Evolutionary conservation across 2,113 vertebrate genomes (phyloP).

Genomic region (Sisor rabdophorus): DNA sequence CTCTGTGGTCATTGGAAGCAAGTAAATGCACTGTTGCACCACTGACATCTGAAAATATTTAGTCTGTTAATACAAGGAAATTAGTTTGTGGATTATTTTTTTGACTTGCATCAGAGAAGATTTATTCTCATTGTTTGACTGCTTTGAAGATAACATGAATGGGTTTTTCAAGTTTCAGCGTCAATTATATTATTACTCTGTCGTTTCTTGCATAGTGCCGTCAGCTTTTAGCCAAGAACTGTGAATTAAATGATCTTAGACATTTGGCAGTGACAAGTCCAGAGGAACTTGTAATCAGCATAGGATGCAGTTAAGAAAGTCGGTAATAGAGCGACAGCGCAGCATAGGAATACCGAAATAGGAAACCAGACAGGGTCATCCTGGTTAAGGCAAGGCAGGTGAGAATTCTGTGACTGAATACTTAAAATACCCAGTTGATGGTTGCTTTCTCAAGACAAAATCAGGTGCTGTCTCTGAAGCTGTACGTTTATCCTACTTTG

Average conservation of each 20-base stretch:
- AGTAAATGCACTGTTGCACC: constrained; percentile 35
- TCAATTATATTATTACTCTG: not conserved
- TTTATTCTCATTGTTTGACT: not conserved
- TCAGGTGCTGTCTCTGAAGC: not conserved
- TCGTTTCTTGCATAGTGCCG: not conserved
- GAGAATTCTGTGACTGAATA: constrained; percentile 31
- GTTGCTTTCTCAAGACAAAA: constrained; percentile 31
- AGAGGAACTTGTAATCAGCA: constrained; percentile 17
- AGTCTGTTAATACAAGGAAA: constrained; percentile 35
- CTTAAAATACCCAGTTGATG: constrained; percentile 1
- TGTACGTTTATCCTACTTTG: constrained; percentile 1
- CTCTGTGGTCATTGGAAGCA: constrained; percentile 53
- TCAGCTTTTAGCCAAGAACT: not conserved
- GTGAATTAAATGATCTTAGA: constrained; percentile 4
- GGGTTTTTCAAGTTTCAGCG: constrained; percentile 3
- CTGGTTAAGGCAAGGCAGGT: constrained; percentile 27
- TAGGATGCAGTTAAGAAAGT: constrained; percentile 10
- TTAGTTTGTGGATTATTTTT: not conserved
- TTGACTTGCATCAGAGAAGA: not conserved
- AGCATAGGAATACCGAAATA: too few relatives aligned
- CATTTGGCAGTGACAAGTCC: constrained; percentile 12
- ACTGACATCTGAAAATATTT: constrained; percentile 55
- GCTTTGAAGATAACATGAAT: not conserved
- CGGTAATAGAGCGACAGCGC: constrained; percentile 6
- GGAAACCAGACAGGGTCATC: constrained; percentile 38